These are phyloP conservation scores for Darevskia mixta DNA, from an alignment of 2,797 vertebrate species.

Conservation along the genomic window DNA sequence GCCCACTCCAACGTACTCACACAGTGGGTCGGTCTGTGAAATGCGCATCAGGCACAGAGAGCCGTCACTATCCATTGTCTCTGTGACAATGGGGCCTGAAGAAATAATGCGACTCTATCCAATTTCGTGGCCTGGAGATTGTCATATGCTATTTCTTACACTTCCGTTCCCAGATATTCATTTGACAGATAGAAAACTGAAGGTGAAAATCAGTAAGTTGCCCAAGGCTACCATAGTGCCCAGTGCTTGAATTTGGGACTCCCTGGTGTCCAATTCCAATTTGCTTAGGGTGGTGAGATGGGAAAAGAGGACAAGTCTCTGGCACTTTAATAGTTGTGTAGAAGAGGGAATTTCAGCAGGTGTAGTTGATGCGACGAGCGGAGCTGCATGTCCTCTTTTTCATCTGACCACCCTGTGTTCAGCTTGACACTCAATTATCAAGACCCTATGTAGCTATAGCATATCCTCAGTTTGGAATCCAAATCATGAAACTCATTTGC, in stretches of 20 bases:
- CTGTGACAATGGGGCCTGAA: constrained; percentile 1
- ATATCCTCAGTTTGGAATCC: background rate
- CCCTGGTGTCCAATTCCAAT: background rate
- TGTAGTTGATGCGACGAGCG: background rate
- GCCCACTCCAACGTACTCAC: background rate
- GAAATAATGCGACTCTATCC: constrained; percentile 27
- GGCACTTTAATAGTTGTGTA: background rate
- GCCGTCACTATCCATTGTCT: background rate
- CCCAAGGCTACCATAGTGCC: background rate
- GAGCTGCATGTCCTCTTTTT: background rate
- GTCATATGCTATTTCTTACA: constrained; percentile 17
- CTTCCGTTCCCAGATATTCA: constrained; percentile 6
- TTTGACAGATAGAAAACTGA: background rate
- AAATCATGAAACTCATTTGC: background rate
- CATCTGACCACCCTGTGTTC: background rate
- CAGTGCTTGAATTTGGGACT: background rate
- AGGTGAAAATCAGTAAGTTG: background rate
- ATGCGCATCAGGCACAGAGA: background rate
- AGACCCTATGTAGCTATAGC: background rate
- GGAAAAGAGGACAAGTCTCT: background rate
- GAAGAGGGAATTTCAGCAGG: background rate
- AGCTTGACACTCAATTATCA: background rate
- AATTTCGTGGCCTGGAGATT: background rate
- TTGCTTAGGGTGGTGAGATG: background rate
- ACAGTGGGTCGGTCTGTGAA: background rate